Conservation (phyloP, 2,888 invertebrate species). For the Archaeoteleia sp. region DNA sequence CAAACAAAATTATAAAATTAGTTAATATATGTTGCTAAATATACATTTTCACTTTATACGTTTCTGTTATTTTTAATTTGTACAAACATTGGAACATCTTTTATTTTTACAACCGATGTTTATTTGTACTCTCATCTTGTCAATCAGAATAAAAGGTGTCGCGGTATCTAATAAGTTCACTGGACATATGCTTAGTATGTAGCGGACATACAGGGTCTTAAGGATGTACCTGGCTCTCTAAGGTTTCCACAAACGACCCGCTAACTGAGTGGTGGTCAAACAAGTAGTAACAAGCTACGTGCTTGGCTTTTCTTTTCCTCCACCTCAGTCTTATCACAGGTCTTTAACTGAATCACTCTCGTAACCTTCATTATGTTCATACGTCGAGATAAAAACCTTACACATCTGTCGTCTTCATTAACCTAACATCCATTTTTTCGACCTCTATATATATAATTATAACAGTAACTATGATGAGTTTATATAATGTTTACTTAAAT, state of each 20-base stretch:
- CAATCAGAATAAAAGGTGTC: background rate
- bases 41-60: too few relatives aligned
- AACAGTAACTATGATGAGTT: too few relatives aligned
- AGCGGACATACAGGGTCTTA: slow-evolving; percentile 57
- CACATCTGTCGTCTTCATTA: too few relatives aligned
- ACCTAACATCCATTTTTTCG: too few relatives aligned
- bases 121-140: background rate
- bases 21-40: too few relatives aligned
- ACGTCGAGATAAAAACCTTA: background rate
- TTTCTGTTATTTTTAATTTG: too few relatives aligned
- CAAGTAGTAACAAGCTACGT: slow-evolving; percentile 70
- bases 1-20: too few relatives aligned
- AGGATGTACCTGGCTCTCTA: slow-evolving; percentile 58
- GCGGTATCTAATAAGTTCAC: background rate
- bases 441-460: too few relatives aligned
- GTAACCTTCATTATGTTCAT: background rate
- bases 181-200: slow-evolving; percentile 61
- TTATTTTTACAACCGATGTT: too few relatives aligned
- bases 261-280: slow-evolving; percentile 63
- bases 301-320: slow-evolving; percentile 55
- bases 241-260: slow-evolving; percentile 58
- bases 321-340: background rate
- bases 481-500: too few relatives aligned
- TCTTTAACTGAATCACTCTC: slow-evolving; percentile 1
- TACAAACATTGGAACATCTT: too few relatives aligned